A percentile compares a stretch with the other conserved stretches of the same genome.
These are phyloP conservation scores for Maniola hyperantus DNA, from an alignment of 2,888 invertebrate species.

Conservation along the genomic window DNA sequence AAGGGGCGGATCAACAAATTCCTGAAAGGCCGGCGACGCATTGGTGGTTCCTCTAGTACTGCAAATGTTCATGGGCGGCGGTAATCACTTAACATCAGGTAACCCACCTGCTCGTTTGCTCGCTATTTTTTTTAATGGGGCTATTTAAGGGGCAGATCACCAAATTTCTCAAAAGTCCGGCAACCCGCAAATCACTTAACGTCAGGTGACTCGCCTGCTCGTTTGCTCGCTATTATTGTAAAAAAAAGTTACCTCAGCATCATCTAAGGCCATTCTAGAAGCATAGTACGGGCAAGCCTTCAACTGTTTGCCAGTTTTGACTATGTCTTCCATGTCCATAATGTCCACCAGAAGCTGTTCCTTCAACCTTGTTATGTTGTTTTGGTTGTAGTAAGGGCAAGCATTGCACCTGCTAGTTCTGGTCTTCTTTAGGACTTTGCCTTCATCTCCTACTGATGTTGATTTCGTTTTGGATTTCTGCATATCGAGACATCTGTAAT, in stretches of 20 bases:
- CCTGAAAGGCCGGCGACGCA: no score
- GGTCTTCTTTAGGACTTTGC: constrained; percentile 84
- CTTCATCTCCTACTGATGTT: constrained; percentile 82
- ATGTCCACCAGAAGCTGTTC: constrained; percentile 87
- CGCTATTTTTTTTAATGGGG: no score
- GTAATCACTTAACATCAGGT: no score
- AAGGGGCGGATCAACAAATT: no score
- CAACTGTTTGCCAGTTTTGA: constrained; percentile 84
- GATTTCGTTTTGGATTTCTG: constrained; percentile 85
- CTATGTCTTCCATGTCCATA: constrained; percentile 94
- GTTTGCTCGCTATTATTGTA: no score
- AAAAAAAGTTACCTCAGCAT: constrained; percentile 85
- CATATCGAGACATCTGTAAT: constrained; percentile 88
- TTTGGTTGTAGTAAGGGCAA: constrained; percentile 87
- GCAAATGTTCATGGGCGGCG: no score
- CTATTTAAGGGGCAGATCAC: no score
- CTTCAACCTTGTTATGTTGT: constrained; percentile 84
- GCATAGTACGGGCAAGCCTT: constrained; percentile 98
- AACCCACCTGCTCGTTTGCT: no score
- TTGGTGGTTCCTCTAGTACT: no score
- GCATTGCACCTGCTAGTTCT: constrained; percentile 79
- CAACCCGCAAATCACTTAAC: no score
- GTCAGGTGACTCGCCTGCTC: no score
- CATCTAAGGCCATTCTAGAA: constrained; percentile 89
- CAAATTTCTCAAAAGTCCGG: no score